Conservation (phyloP, 1,140 invertebrate genomes). For the Acromyrmex charruanus region DNA sequence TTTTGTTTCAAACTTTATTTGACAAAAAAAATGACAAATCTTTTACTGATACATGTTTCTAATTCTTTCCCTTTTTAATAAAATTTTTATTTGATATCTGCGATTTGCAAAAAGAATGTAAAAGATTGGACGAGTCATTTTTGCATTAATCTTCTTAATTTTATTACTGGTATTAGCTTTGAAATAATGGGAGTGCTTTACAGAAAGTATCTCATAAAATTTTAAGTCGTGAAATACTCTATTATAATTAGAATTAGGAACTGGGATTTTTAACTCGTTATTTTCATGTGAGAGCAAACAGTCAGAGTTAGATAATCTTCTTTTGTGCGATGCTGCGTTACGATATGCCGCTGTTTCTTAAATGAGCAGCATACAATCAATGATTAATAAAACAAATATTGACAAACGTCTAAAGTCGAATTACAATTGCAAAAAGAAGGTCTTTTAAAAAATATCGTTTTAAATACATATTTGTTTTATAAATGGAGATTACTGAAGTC, state of each 20-base stretch:
- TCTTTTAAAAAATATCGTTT: neutral
- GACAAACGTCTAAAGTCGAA: neutral
- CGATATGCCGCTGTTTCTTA: neutral
- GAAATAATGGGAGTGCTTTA: neutral
- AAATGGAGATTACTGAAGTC: neutral
- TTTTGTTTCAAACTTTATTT: neutral
- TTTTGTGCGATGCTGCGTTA: neutral
- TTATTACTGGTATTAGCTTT: neutral
- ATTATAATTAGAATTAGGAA: conserved; percentile 2
- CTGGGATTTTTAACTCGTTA: neutral
- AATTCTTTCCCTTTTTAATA: neutral
- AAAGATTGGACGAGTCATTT: neutral
- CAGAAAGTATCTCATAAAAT: neutral
- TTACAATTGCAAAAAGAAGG: neutral
- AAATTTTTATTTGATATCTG: neutral
- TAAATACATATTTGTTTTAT: neutral
- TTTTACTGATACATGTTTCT: neutral
- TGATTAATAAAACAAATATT: neutral
- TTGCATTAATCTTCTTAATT: neutral
- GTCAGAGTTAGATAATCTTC: neutral
- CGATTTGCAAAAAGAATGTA: neutral
- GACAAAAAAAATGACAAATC: neutral
- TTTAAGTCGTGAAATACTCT: neutral
- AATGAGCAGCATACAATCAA: neutral
- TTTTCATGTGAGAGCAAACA: neutral